A percentile compares a stretch with the other conserved stretches of the same genome.
phyloP scores from a whole-genome alignment of 1,140 invertebrate species.

The Cyphomyrmex costatus region DNA sequence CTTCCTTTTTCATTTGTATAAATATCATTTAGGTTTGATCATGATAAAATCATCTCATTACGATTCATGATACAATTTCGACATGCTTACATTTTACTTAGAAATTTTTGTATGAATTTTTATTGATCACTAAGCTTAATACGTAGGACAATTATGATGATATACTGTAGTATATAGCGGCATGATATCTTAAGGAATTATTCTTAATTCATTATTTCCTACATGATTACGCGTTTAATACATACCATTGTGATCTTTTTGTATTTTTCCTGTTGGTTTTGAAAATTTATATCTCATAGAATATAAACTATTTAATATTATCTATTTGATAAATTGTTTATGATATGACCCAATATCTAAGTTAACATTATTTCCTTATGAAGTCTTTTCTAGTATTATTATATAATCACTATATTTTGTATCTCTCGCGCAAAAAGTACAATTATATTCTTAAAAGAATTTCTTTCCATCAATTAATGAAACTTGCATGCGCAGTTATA shows the following conservation, averaged over 20 bases:
- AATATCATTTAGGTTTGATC: slow-evolving; percentile 33
- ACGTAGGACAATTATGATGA: not conserved
- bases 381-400: not conserved
- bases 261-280: not conserved
- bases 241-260: not conserved
- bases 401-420: not conserved
- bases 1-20: slow-evolving; percentile 36
- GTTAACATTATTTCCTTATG: slow-evolving; percentile 13
- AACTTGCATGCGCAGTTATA: slow-evolving; percentile 50
- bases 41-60: slow-evolving; percentile 39
- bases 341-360: not conserved
- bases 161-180: slow-evolving; percentile 6
- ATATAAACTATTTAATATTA: not conserved
- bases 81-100: slow-evolving; percentile 34
- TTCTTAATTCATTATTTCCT: not conserved
- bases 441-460: slow-evolving; percentile 25
- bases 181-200: not conserved
- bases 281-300: not conserved
- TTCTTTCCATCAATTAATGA: not conserved
- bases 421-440: not conserved
- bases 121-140: slow-evolving; percentile 20
- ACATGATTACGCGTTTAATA: not conserved
- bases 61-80: slow-evolving; percentile 23
- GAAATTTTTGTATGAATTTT: slow-evolving; percentile 31
- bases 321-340: not conserved